Evolutionary conservation across 2,888 invertebrate genomes (phyloP), one percentile per base, ranked within the genome.

Genomic region (Polyommatus iphigenia): DNA sequence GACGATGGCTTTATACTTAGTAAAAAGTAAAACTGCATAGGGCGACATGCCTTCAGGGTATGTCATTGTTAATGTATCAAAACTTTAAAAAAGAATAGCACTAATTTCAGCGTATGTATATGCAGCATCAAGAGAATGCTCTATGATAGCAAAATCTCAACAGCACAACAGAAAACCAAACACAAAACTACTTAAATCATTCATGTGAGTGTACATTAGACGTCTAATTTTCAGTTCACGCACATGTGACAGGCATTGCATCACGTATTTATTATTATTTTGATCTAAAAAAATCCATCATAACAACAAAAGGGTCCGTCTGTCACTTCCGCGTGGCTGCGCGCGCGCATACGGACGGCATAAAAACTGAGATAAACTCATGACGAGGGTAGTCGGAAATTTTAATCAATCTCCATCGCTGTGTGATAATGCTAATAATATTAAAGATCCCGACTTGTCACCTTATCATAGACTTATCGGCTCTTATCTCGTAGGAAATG

Each of bases 261-360:
- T 81, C 80, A 79, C 62, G 36, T 81, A 82, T 82, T 82, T 82
- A 81, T 81, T 83, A 82, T 83, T 82, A 83, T 83, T 82, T 81
- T 82, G 81, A 82, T 82, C 81, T 82, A 79, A 81, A 82, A 81
- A 79, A 80, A 80, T 80, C 81, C 82, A 82, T 83, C 82, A 82
- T 80, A 83, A 84, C 83, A 85, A 84, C 81, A 82, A 82, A 67
- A 81, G 81, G 80, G 80, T 79, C 81, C 80, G 84, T 82, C 82
- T 78, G 82, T 82, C 83, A 82, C 80, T 84, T 85, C 84, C 82
- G 85, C 84, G 81, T 78, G 80, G 84, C 77, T 83, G 87, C 87
- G 85, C 86, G 79, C 79, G 83, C 84, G 86, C 88, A 85, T 77
- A 71, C 71, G 71, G 71, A 71, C 36, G 77, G 50, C 50, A 46